Evolutionary conservation across 1,140 invertebrate species (phyloP), one percentile per base, ranked within the genome.

Genomic region (Pachyrhynchus sulphureomaculatus): DNA sequence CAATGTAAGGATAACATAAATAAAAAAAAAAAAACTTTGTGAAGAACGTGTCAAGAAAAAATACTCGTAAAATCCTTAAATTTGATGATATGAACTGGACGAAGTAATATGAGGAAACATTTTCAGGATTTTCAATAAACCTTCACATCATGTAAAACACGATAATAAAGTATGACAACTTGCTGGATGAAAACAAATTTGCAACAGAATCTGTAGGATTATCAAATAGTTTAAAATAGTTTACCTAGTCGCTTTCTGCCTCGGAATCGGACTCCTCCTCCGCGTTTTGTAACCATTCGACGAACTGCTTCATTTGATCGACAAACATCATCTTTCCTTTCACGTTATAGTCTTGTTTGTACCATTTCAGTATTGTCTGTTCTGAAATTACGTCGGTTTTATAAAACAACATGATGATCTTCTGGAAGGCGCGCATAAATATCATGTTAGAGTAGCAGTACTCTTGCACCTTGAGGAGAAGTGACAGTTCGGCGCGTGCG

Each of bases 381-480:
- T 96, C 95, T 1, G 91, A 92, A 51, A 97, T 81, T 23, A 96
- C 90, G 78, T 96, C 92, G 68, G 86, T 92, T 86, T 95, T 96
- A 81, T 98, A 98, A 80, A 97, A 89, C 68, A 97, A 86, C 76
- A 97, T 84, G 71, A 97, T 88, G 72, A 98, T 96, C 80, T 97
- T 97, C 73, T 95, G 93, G 86, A 98, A 98, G 76, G 93, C 92
- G 78, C 96, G 95, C 91, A 98, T 95, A 78, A 98, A 97, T 78
- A 92, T 95, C 93, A 97, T 97, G 81, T 98, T 97, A 73, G 96
- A 94, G 78, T 97, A 98, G 80, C 95, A 98, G 80, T 91, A 98
- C 74, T 97, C 95, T 79, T 98, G 95, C 68, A 97, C 88, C 77
- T 93, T 93, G 45, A 93, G 81, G 69, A 97, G 83, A 44, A 98